Evolutionary conservation across 2,888 invertebrate species (phyloP), one percentile per base, ranked within the genome.

Genomic region (Heliconius aoede): DNA sequence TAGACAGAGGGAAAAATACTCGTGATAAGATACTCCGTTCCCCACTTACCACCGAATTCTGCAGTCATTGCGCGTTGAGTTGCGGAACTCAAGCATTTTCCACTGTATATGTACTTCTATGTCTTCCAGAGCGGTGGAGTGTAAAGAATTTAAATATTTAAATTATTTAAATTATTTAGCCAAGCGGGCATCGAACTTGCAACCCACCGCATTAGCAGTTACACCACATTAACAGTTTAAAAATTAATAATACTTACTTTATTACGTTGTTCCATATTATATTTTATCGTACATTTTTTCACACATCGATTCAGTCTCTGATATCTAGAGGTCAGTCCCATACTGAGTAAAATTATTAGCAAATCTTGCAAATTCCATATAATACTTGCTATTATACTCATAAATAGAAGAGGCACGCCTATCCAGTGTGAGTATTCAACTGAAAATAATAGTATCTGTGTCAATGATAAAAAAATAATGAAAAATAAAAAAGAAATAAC

Each of bases 341-440:
- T 93, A 83, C 97, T 96, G 0, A 96, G 89, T 2, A 97, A 86
- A 80, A 97, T 95, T 28, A 97, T 95, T 81, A 97, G 95, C 13
- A 96, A 86, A 84, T 97, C 97, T 88, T 96, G 96, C 79, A 95
- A 96, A 83, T 95, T 96, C 96, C 97, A 97, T 0, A 95, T 91
- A 62, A 96, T 95, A 0, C 96, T 96, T 3, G 95, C 95, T 21
- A 95, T 85, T 11, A 86, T 85, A 76, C 88, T 89, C 32, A 96
- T 84, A 79, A 96, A 95, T 1, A 95, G 83, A 3, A 94, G 76
- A 8, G 89, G 86, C 28, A 90, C 60, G 0, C 86, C 88, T 32
- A 86, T 78, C 84, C 85, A 87, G 18, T 85, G 81, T 0, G 87
- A 85, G 74, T 91, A 92, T 69, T 92, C 89, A 55, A 80, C 91